A percentile compares a stretch with the other conserved stretches of the same genome.
These are phyloP conservation scores for Nasua narica DNA, from an alignment of 2,797 vertebrate genomes.

Conservation along the genomic window DNA sequence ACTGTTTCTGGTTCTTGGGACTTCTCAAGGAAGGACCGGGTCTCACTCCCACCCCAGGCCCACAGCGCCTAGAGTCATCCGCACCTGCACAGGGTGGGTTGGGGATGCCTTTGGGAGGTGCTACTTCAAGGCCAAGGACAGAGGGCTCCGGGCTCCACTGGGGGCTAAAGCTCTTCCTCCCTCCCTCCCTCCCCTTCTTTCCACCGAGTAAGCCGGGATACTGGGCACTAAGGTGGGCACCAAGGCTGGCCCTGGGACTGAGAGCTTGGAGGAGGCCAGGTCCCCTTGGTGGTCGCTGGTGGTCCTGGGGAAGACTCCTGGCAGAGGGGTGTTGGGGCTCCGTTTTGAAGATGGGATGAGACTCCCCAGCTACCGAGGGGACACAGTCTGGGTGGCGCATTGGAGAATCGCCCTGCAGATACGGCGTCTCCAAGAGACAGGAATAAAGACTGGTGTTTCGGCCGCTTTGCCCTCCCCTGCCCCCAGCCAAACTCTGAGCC, in stretches of 20 bases:
- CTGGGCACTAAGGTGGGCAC: neutral
- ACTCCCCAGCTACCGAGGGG: too few species aligned
- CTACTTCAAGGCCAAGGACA: neutral
- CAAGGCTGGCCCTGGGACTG: neutral
- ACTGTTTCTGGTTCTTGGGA: neutral
- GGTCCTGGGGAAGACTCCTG: neutral
- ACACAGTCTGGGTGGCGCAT: neutral
- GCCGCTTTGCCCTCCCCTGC: neutral
- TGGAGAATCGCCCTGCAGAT: neutral
- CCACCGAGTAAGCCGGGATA: neutral
- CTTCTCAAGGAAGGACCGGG: neutral
- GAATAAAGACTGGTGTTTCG: neutral
- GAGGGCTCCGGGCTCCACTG: neutral
- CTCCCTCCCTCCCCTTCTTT: neutral
- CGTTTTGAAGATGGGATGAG: neutral
- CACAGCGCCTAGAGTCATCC: too few species aligned
- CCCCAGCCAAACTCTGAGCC: neutral
- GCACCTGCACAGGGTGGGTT: neutral
- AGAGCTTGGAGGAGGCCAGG: neutral
- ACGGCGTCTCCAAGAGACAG: neutral
- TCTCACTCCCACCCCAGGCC: rapidly evolving
- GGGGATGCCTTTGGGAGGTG: neutral
- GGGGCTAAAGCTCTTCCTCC: neutral
- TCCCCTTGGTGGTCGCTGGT: neutral
- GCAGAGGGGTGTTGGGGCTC: neutral